Conservation (phyloP, 1,140 invertebrate species). For the Apis florea region DNA sequence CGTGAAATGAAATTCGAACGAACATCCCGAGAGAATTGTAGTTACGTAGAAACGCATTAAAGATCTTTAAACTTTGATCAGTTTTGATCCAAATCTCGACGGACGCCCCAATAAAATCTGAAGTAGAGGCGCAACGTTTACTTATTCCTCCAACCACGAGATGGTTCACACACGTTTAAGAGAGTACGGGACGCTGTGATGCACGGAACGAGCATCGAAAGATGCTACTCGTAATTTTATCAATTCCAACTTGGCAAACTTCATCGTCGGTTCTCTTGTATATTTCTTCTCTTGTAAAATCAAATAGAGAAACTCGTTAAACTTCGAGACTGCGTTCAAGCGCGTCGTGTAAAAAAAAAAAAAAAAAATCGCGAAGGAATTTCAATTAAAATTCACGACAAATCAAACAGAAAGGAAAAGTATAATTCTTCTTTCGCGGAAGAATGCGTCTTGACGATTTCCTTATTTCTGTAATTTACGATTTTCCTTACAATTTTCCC, state of each 20-base stretch:
- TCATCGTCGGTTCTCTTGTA: neutral
- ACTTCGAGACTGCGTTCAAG: no score
- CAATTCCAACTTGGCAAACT: neutral
- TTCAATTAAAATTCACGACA: conserved; percentile 50
- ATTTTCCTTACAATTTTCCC: no score
- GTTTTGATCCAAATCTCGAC: neutral
- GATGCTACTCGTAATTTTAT: neutral
- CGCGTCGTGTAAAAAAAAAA: no score
- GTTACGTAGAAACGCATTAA: neutral
- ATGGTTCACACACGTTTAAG: neutral
- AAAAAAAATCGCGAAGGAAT: no score
- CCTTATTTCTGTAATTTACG: neutral
- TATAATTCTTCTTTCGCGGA: no score
- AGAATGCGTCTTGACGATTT: no score
- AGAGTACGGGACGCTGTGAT: neutral
- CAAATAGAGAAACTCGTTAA: no score
- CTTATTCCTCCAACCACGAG: neutral
- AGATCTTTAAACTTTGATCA: conserved; percentile 13
- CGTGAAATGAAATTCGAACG: neutral
- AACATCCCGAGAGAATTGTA: neutral
- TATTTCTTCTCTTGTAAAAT: no score
- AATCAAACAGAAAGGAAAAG: conserved; percentile 52
- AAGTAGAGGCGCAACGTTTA: neutral
- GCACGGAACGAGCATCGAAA: neutral
- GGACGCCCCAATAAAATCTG: neutral